A percentile compares a stretch with the other conserved stretches of the same genome.
Conservation (phyloP, 2,888 invertebrate genomes). For the Tetranychus piercei region DNA sequence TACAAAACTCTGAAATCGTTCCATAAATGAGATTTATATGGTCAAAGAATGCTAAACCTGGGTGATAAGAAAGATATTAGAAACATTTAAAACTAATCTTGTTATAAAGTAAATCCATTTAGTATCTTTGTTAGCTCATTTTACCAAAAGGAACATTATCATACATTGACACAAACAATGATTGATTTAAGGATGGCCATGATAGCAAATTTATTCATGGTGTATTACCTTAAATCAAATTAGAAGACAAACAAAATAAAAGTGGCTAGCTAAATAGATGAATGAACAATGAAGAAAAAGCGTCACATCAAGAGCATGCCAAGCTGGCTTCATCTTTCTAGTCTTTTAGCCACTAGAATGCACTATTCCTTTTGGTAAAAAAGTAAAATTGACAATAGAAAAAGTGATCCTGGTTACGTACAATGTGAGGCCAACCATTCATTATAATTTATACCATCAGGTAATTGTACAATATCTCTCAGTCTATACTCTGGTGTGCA, state of each 20-base stretch:
- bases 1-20: slow-evolving; percentile 95
- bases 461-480: slow-evolving; percentile 78
- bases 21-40: slow-evolving; percentile 97
- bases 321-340: neutral
- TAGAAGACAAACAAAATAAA: neutral
- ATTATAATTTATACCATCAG: slow-evolving; percentile 85
- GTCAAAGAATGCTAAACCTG: slow-evolving; percentile 89
- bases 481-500: slow-evolving; percentile 85
- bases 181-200: neutral
- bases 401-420: slow-evolving; percentile 38
- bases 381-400: neutral
- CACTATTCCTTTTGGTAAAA: neutral
- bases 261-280: neutral
- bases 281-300: neutral
- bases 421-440: slow-evolving; percentile 99
- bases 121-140: neutral
- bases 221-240: neutral
- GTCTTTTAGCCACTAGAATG: neutral
- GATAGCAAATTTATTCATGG: neutral
- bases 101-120: neutral
- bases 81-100: neutral
- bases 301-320: slow-evolving; percentile 10
- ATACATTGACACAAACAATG: neutral
- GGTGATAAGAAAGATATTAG: slow-evolving; percentile 1
- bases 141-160: neutral